phyloP scores from a whole-genome alignment of 2,888 invertebrate species.

The Caenorhabditis auriculariae region DNA sequence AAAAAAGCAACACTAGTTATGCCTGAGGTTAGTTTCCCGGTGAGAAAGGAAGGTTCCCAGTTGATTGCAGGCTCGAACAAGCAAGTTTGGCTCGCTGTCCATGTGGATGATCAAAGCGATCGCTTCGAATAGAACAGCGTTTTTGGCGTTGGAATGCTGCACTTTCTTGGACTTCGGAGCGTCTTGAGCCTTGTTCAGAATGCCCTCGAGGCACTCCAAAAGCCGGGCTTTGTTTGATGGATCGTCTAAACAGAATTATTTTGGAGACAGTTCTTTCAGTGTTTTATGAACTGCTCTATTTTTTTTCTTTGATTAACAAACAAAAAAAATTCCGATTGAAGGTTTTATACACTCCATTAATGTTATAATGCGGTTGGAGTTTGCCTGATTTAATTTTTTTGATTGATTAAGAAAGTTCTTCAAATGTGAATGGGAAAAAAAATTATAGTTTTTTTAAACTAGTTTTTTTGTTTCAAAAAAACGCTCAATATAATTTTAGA shows the following conservation, averaged over 20 bases:
- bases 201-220: conserved; percentile 84
- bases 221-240: conserved; percentile 92
- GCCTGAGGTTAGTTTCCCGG: conserved; percentile 91
- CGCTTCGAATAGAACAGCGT: conserved; percentile 98
- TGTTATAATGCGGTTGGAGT: too few relatives aligned
- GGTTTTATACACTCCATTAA: too few relatives aligned
- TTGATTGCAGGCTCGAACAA: conserved; percentile 97
- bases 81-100: conserved; percentile 74
- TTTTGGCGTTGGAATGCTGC: conserved; percentile 99
- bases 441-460: too few relatives aligned
- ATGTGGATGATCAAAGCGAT: conserved; percentile 99
- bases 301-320: too few relatives aligned
- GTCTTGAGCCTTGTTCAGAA: conserved; percentile 78
- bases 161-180: conserved; percentile 99
- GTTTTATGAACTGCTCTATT: too few relatives aligned
- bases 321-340: too few relatives aligned
- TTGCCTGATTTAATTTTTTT: too few relatives aligned
- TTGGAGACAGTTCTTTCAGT: too few relatives aligned
- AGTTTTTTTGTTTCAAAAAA: too few relatives aligned
- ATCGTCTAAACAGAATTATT: conserved; percentile 87
- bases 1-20: neutral
- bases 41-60: conserved; percentile 90
- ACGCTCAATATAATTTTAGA: too few relatives aligned
- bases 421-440: conserved; percentile 4
- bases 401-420: too few relatives aligned